Evolutionary conservation across 2,888 invertebrate genomes (phyloP).

Genomic region (Lydus trimaculatus): DNA sequence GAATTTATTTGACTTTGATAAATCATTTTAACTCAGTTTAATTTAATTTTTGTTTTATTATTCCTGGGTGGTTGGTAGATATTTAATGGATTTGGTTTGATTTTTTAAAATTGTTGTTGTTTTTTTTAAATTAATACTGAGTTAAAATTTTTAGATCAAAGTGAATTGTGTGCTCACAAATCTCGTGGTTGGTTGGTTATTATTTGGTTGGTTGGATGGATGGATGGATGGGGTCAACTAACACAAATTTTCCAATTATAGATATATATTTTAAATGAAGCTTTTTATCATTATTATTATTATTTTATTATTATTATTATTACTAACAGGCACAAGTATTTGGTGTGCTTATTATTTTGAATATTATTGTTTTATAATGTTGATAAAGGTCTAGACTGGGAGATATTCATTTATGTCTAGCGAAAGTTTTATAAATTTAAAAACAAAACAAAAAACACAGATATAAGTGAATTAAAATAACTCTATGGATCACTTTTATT

Average conservation of each 20-base stretch:
- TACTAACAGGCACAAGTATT: neutral
- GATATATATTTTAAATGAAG: neutral
- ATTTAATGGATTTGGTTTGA: slow-evolving; percentile 22
- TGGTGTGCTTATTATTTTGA: neutral
- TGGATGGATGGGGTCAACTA: neutral
- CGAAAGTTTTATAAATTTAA: slow-evolving; percentile 43
- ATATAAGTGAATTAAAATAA: slow-evolving; percentile 38
- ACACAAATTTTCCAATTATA: neutral
- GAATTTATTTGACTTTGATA: slow-evolving; percentile 35
- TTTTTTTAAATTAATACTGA: neutral
- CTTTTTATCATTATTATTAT: neutral
- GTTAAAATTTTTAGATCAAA: neutral
- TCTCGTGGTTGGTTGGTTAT: neutral
- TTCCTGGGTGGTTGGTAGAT: slow-evolving; percentile 35
- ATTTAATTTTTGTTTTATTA: slow-evolving; percentile 22
- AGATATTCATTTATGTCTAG: slow-evolving; percentile 49
- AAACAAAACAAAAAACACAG: slow-evolving; percentile 24
- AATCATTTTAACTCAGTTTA: slow-evolving; percentile 37
- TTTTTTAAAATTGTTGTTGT: neutral
- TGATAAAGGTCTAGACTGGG: slow-evolving; percentile 5
- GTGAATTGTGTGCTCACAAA: neutral
- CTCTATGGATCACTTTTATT: slow-evolving; percentile 47
- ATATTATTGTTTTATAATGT: neutral
- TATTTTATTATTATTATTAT: neutral
- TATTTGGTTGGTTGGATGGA: too few species aligned